A percentile compares a stretch with the other conserved stretches of the same genome.
phyloP scores from a whole-genome alignment of 2,888 invertebrate species.

The Lasioglossum villosulum region DNA sequence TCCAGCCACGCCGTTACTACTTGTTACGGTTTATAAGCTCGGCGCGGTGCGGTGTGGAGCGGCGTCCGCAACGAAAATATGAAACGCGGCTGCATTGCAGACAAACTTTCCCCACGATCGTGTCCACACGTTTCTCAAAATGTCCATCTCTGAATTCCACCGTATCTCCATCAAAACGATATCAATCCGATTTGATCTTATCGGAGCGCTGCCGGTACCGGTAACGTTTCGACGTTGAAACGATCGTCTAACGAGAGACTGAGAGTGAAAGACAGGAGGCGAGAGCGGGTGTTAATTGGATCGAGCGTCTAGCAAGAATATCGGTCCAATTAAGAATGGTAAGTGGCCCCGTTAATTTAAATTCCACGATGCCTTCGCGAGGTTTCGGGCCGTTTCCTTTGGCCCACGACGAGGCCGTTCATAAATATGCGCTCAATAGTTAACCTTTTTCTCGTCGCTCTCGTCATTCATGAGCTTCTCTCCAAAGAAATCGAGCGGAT shows the following conservation, averaged over 20 bases:
- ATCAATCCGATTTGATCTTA: conserved; percentile 3
- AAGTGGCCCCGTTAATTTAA: conserved; percentile 56
- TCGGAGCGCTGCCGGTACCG: neutral
- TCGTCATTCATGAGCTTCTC: conserved; percentile 58
- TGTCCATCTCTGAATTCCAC: neutral
- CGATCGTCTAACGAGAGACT: neutral
- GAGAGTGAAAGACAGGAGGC: neutral
- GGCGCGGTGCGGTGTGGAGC: neutral
- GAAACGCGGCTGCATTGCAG: conserved; percentile 4
- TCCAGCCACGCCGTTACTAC: conserved; percentile 68
- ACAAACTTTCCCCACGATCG: neutral
- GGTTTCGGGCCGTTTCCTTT: conserved; percentile 48
- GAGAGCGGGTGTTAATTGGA: conserved; percentile 53
- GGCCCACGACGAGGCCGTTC: conserved; percentile 56
- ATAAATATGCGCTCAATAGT: conserved; percentile 65
- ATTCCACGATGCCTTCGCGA: conserved; percentile 43
- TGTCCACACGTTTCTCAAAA: neutral
- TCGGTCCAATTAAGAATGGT: conserved; percentile 63
- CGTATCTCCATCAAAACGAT: conserved; percentile 11
- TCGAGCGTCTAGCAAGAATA: conserved; percentile 56
- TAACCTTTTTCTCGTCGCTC: conserved; percentile 62
- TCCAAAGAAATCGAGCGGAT: conserved; percentile 59
- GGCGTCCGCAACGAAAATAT: conserved; percentile 41
- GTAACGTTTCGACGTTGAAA: neutral
- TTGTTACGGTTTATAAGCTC: conserved; percentile 68